Conservation (phyloP, 1,140 invertebrate genomes). For the Aphelenchoides besseyi region DNA sequence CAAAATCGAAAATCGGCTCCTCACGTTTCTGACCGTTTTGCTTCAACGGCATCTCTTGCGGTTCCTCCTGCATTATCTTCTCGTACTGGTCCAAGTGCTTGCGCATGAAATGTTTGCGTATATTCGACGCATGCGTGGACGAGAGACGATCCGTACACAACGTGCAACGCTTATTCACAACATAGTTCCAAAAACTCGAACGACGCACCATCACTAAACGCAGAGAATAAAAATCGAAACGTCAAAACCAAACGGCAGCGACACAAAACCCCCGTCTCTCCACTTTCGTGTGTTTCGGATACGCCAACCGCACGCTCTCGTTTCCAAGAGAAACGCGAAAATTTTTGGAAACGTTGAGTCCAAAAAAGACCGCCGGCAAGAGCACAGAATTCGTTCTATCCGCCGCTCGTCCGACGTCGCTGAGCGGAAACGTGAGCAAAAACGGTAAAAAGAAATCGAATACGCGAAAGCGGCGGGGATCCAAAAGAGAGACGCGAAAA, state of each 20-base stretch:
- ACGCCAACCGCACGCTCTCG: not conserved
- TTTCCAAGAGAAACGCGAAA: not conserved
- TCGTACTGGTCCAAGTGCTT: not conserved
- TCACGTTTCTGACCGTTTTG: not conserved
- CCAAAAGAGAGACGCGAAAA: too few relatives aligned
- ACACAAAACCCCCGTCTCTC: not conserved
- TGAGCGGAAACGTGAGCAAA: too few relatives aligned
- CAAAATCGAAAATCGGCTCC: not conserved
- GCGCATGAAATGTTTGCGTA: conserved; percentile 8
- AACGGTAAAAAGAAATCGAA: too few relatives aligned
- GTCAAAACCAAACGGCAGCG: not conserved
- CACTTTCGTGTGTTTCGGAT: not conserved
- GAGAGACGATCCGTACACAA: not conserved
- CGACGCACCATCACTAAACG: not conserved
- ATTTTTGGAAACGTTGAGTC: not conserved
- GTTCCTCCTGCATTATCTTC: not conserved
- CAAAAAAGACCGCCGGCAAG: too few relatives aligned
- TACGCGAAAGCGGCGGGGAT: too few relatives aligned
- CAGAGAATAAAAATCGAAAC: not conserved
- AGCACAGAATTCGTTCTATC: too few relatives aligned
- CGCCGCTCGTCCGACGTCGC: too few relatives aligned
- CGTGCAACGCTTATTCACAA: not conserved
- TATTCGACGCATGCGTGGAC: not conserved
- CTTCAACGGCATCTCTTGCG: not conserved
- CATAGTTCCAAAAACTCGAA: not conserved